phyloP scores from a whole-genome alignment of 2,113 vertebrate genomes.

The Pagrus major region DNA sequence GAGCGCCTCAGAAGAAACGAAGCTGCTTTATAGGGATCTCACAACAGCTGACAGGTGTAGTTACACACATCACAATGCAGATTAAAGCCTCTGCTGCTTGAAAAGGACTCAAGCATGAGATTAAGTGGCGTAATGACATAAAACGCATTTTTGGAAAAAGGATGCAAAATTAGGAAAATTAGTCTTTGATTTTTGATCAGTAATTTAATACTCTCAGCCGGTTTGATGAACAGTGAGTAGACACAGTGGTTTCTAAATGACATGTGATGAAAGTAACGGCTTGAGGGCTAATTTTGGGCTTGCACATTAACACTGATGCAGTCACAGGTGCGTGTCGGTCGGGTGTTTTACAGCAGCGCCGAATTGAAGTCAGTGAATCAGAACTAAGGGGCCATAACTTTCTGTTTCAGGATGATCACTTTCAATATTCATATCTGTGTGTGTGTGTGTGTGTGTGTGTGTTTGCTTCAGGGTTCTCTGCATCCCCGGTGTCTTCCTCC shows the following conservation, averaged over 20 bases:
- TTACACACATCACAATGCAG: neutral
- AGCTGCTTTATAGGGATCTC: neutral
- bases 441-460: slow-evolving; percentile 1
- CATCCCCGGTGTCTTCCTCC: slow-evolving; percentile 64
- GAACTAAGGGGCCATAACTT: neutral
- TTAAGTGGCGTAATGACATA: slow-evolving; percentile 4
- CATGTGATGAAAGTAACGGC: slow-evolving; percentile 19
- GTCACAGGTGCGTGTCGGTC: neutral
- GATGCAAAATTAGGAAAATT: neutral
- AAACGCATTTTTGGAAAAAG: neutral
- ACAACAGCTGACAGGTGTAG: neutral
- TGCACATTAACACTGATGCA: slow-evolving; percentile 7
- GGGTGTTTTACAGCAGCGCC: slow-evolving; percentile 8
- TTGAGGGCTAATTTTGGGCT: neutral
- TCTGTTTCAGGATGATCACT: slow-evolving; percentile 14
- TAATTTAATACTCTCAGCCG: neutral
- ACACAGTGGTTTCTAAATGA: slow-evolving; percentile 21
- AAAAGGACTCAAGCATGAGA: neutral
- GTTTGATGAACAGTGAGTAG: slow-evolving; percentile 4
- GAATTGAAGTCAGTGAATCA: slow-evolving; percentile 12
- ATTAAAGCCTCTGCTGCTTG: neutral
- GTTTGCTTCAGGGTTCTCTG: slow-evolving; percentile 61
- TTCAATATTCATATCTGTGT: slow-evolving; percentile 14
- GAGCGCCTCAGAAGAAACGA: neutral
- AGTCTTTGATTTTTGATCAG: neutral